A percentile compares a stretch with the other conserved stretches of the same genome.
Conservation (phyloP, 2,113 vertebrate species). For the Atherinomorus stipes region DNA sequence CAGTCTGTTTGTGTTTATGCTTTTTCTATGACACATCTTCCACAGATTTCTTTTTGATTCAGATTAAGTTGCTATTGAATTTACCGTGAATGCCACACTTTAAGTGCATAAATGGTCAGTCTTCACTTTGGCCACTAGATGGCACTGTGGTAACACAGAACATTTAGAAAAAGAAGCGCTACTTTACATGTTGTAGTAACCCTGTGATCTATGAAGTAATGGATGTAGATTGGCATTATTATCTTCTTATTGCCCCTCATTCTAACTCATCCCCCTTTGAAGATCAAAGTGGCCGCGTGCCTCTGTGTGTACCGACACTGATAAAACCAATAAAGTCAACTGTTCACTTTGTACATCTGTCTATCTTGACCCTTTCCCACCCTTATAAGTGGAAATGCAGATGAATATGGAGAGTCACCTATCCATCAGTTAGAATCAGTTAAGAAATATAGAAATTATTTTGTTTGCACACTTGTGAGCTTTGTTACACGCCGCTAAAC, state of each 20-base stretch:
- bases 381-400: conserved; percentile 11
- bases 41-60: neutral
- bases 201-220: conserved; percentile 71
- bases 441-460: neutral
- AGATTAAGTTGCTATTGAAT: neutral
- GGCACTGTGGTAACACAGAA: conserved; percentile 73
- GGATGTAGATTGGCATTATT: conserved; percentile 73
- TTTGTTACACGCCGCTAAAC: conserved; percentile 24
- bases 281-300: conserved; percentile 76
- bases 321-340: conserved; percentile 81
- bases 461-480: conserved; percentile 46
- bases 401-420: conserved; percentile 11
- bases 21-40: neutral
- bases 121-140: conserved; percentile 58
- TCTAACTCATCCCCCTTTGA: conserved; percentile 81
- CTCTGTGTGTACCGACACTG: conserved; percentile 71
- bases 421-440: neutral
- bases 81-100: neutral
- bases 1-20: neutral
- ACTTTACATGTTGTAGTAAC: conserved; percentile 15
- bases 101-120: neutral
- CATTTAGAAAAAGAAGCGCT: neutral
- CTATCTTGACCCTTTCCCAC: neutral
- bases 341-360: conserved; percentile 57
- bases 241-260: conserved; percentile 77